Evolutionary conservation across 1,140 invertebrate species (phyloP), one percentile per base, ranked within the genome.

Genomic region (Megalopta genalis): DNA sequence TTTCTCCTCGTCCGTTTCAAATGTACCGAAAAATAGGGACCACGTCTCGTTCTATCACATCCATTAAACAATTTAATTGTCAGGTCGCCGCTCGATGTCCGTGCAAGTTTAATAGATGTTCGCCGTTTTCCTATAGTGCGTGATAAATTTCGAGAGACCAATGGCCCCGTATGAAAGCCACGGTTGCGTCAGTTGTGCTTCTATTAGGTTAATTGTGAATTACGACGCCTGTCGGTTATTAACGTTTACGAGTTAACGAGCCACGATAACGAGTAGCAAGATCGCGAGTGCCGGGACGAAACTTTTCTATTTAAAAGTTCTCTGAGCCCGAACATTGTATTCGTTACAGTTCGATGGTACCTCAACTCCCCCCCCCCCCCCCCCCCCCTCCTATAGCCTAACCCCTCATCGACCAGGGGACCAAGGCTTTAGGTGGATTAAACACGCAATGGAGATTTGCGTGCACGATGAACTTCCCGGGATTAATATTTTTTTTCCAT

Each of bases 271-370:
- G 66, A 77, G 71, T 49, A 65, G 76, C 37, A 76, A 77, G 66
- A 82, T 82, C 63, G 74, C 54, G 64, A 64, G 57, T 27, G 10
- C 8, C 23, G 9, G 5, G 70, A 12, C 37, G 25, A 78, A 86
- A 86, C 60, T 86, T 86, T 86, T 85, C 80, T 82, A 86, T 85
- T 86, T 86, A 86, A 86, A 86, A 86, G 57, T 86, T 86, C 81
- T 8, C 65, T 21, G 60, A n/a, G 42, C 27, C n/a, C 4, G 18
- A 59, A 59, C 60, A 59, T 80, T 23, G 72, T 69, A 65, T 69
- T 75, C 23, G 37, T 57, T 49, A 67, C 54, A 46, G 60, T 64
- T 78, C 78, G 69, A 81, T 62, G 59, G 37, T 60, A 66, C 60
- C 66, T 66, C 65, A 79, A 75, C 68, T 62, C 60, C 16, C 23